Evolutionary conservation across 1,140 invertebrate species (phyloP).

Genomic region (Whitmania pigra): DNA sequence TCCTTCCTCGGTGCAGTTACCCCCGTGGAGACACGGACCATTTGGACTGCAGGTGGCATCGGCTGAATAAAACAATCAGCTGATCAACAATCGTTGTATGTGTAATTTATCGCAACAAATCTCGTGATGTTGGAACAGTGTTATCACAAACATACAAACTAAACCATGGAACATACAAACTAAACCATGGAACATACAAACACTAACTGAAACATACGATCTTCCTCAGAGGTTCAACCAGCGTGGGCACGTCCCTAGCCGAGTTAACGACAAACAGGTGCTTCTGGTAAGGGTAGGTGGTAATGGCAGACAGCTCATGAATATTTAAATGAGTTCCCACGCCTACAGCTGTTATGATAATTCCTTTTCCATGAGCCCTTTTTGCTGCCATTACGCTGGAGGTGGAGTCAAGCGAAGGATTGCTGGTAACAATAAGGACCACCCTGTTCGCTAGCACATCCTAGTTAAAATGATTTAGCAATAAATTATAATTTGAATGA

Average conservation of each 20-base stretch:
- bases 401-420: neutral
- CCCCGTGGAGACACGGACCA: neutral
- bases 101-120: no score
- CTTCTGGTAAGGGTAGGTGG: neutral
- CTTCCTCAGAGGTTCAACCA: neutral
- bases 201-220: slow-evolving; percentile 9
- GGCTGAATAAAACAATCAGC: neutral
- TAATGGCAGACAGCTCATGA: slow-evolving; percentile 6
- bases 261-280: neutral
- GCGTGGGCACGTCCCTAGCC: neutral
- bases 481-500: no score
- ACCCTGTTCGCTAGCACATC: slow-evolving; percentile 1
- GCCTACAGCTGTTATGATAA: neutral
- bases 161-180: no score
- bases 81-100: no score
- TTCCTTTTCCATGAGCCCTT: neutral
- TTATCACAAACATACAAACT: no score
- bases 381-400: neutral
- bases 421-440: neutral
- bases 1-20: neutral
- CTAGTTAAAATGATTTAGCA: neutral
- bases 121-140: no score
- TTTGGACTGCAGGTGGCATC: neutral
- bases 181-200: neutral
- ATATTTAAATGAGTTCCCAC: slow-evolving; percentile 11